These are phyloP conservation scores for Sipha flava DNA, from an alignment of 1,140 invertebrate species.

Conservation along the genomic window DNA sequence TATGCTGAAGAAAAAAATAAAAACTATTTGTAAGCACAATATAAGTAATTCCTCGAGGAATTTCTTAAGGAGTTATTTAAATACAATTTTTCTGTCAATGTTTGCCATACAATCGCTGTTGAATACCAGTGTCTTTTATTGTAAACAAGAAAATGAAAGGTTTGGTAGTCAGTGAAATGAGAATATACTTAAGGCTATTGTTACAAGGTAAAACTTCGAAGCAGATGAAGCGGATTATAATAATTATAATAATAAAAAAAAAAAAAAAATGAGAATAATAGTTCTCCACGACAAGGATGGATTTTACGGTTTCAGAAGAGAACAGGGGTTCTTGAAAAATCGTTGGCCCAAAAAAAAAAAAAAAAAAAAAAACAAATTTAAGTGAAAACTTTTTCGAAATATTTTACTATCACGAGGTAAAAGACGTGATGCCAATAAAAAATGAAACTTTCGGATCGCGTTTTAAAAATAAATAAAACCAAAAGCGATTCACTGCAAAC, in stretches of 20 bases:
- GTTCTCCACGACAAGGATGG: too few relatives aligned
- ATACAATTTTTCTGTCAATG: not conserved
- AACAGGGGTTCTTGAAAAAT: not conserved
- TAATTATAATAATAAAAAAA: not conserved
- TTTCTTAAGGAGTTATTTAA: not conserved
- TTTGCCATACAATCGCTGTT: not conserved
- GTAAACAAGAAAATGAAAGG: not conserved
- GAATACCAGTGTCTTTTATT: not conserved
- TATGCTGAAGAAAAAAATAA: too few relatives aligned
- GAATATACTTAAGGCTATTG: not conserved
- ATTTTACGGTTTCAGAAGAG: too few relatives aligned
- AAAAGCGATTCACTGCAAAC: not conserved
- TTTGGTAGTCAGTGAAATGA: constrained; percentile 5
- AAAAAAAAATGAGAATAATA: not conserved
- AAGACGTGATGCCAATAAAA: not conserved
- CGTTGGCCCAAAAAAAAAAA: not conserved
- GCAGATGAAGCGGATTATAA: not conserved
- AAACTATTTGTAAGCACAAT: not conserved
- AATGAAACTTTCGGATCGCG: not conserved
- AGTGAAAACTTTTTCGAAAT: not conserved
- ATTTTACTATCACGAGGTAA: not conserved
- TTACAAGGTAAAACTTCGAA: not conserved
- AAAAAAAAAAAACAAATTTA: not conserved
- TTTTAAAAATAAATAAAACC: not conserved
- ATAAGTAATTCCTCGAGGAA: too few relatives aligned